Evolutionary conservation across 2,797 vertebrate species (phyloP), one percentile per base, ranked within the genome.

Genomic region (Myripristis murdjan): DNA sequence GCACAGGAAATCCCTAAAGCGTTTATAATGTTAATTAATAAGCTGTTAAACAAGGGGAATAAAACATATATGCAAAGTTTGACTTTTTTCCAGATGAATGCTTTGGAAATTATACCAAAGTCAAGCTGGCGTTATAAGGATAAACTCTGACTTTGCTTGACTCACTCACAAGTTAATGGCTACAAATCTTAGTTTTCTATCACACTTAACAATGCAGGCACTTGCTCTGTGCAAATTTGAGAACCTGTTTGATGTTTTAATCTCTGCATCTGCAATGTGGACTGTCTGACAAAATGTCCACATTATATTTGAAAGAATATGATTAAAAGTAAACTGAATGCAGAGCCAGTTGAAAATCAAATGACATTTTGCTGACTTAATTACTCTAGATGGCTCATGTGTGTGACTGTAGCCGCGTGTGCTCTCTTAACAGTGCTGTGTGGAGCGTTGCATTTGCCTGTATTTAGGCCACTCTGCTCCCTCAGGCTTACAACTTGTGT

Each of bases 391-490:
- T 70, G 73, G 23, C 54, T 78, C 70, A 73, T 77, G 81, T 71
- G 83, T 79, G 49, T 77, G 72, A 78, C 56, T 78, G 53, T 63
- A 58, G 48, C 56, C 66, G 63, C 48, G 53, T 74, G 61, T 77
- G 77, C 65, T 79, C 49, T 72, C 73, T 69, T 83, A 84, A 64
- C 71, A 58, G 70, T 55, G 72, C 79, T 75, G 70, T 31, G 39
- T 73, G 68, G 77, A 80, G 80, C 73, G 77, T 73, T 83, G 84
- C 80, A 81, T 91, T 62, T 81, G 81, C 52, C 82, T 75, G 87
- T 91, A 94, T 94, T 91, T 90, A 93, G 93, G 93, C 91, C 93
- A 93, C 63, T 82, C 75, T 49, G 6, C 73, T 89, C 89, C 92
- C 91, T 68, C 80, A 83, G 91, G 92, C 86, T 78, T 70, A 79